Base-by-base conservation (phyloP, 53 echinoderm and acorn worm species). In the Echinometra lucunter region DNA sequence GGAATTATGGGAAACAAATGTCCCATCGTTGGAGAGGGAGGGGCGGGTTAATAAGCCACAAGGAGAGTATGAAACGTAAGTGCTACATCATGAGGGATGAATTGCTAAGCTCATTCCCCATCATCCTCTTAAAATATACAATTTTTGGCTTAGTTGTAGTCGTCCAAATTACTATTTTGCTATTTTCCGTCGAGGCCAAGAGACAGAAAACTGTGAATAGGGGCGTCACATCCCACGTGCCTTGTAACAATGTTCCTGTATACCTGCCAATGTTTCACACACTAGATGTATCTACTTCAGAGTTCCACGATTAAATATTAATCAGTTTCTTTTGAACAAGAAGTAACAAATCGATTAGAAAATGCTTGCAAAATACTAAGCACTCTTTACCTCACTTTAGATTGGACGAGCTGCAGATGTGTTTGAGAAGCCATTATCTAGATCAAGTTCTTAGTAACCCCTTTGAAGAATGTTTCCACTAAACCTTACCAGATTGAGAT, bases 1-100 rank as follows among this genome's bases (percentile, higher is more conserved):
- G 6, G 58, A 60, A 58, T 89, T 89, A 89, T 89, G 63, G 58
- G 49, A 89, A 89, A 89, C 89, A 89, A 89, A 89, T 89, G 89
- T 89, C 49, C 49, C 49, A 49, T 27, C n/a, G 27, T 47, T n/a
- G 85, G 49, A 85, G 45, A n/a, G 11, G 27, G 49, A 85, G 85
- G 85, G 47, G 85, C 30, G 85, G 85, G 85, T 78, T 38, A 42
- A 78, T 78, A 38, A 3, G 78, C n/a, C n/a, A n/a, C n/a, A n/a
- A n/a, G 78, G 78, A 23, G n/a, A 78, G 42, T 78, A 42, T 78
- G 78, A 78, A 78, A 4, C 23, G 78, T 40, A 78, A 40, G 78
- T 78, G 78, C 78, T 78, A 5, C 19, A 42, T 78, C 78, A 78
- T 40, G 6, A 7, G 6, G 0, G 38, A 42, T 42, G 78, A 42